Evolutionary conservation across 1,140 invertebrate genomes (phyloP).

Genomic region (Phortica variegata): DNA sequence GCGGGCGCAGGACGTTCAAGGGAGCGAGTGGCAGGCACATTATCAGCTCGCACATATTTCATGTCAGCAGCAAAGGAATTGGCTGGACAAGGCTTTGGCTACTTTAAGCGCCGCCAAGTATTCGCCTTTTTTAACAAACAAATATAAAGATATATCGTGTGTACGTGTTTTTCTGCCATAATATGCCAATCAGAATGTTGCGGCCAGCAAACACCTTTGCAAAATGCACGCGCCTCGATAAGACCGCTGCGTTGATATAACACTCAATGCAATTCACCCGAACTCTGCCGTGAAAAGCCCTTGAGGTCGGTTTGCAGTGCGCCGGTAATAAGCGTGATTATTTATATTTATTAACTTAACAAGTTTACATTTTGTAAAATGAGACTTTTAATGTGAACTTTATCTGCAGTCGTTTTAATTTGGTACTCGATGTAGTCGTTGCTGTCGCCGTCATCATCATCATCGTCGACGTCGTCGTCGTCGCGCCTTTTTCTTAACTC

Average conservation of each 20-base stretch:
- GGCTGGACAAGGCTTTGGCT: no score
- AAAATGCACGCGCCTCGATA: slow-evolving; percentile 48
- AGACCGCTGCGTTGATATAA: slow-evolving; percentile 9
- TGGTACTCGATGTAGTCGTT: slow-evolving; percentile 11
- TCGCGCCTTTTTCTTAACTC: neutral
- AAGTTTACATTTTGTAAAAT: slow-evolving; percentile 58
- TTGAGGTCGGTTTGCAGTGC: no score
- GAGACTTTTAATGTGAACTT: slow-evolving; percentile 58
- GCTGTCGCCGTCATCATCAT: neutral
- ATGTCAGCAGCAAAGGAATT: no score
- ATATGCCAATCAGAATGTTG: slow-evolving; percentile 34
- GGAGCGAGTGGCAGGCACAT: no score
- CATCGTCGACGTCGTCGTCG: no score
- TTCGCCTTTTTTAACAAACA: no score
- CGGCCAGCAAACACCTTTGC: slow-evolving; percentile 44
- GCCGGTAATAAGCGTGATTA: slow-evolving; percentile 53
- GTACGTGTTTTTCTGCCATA: no score
- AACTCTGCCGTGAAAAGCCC: slow-evolving; percentile 18
- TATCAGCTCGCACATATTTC: no score
- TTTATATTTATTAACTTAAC: slow-evolving; percentile 58
- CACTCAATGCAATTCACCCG: neutral
- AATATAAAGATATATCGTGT: no score
- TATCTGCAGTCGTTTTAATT: slow-evolving; percentile 42
- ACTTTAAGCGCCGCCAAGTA: no score
- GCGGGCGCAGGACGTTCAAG: no score